These are phyloP conservation scores for Molossus molossus DNA, from an alignment of 2,797 vertebrate species.

Conservation along the genomic window DNA sequence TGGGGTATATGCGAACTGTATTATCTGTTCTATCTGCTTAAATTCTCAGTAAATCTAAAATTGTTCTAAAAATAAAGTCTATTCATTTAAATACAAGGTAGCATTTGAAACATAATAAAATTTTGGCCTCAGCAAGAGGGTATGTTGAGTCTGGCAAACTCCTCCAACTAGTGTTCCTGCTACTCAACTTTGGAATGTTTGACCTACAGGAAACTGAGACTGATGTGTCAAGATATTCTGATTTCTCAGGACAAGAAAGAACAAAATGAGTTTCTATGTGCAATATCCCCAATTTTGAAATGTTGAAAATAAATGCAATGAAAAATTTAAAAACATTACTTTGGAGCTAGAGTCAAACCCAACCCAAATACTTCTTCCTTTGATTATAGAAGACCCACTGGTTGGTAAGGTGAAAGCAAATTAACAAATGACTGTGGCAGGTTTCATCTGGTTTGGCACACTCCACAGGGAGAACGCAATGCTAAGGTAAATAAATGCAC, in stretches of 20 bases:
- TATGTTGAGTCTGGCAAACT: background rate
- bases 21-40: background rate
- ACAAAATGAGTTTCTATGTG: background rate
- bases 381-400: background rate
- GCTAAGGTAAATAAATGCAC: background rate
- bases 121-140: background rate
- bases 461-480: background rate
- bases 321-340: background rate
- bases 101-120: background rate
- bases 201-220: background rate
- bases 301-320: slow-evolving; percentile 2
- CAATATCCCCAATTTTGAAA: background rate
- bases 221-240: background rate
- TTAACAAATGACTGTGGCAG: background rate
- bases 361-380: background rate
- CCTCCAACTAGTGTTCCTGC: background rate
- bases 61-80: background rate
- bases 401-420: slow-evolving; percentile 5
- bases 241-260: background rate
- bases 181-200: background rate
- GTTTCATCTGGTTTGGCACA: slow-evolving; percentile 18
- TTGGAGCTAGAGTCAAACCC: background rate
- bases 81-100: background rate
- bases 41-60: background rate
- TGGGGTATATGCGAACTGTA: background rate